A percentile compares a stretch with the other conserved stretches of the same genome.
These are phyloP conservation scores for Gyrodactylus bullatarudis DNA, from an alignment of 1,140 invertebrate species.

Conservation along the genomic window DNA sequence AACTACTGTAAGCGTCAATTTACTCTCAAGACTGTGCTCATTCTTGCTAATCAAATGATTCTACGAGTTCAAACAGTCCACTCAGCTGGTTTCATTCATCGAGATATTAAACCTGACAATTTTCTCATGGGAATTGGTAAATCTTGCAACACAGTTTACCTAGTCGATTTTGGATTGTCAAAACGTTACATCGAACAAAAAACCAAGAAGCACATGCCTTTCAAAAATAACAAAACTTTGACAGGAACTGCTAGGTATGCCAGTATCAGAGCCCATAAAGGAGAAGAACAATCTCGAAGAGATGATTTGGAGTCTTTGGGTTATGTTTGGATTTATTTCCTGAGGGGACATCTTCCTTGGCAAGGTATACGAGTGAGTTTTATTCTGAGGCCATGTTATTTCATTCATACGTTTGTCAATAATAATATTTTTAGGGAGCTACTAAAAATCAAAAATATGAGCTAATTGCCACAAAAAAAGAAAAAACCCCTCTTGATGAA, in stretches of 20 bases:
- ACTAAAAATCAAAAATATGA: not conserved
- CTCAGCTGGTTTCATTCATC: constrained; percentile 31
- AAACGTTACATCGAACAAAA: constrained; percentile 68
- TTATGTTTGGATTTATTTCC: constrained; percentile 99
- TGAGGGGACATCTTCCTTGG: constrained; percentile 89
- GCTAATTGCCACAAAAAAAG: not conserved
- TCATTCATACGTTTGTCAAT: no score
- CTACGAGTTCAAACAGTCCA: constrained; percentile 30
- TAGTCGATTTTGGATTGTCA: constrained; percentile 82
- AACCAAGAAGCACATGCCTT: constrained; percentile 27
- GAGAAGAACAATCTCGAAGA: constrained; percentile 79
- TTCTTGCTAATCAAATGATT: constrained; percentile 55
- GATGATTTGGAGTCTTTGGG: constrained; percentile 95
- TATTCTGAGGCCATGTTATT: no score
- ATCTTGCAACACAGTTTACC: not conserved
- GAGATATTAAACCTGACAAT: constrained; percentile 23
- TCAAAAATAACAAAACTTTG: constrained; percentile 12
- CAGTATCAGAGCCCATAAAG: constrained; percentile 56
- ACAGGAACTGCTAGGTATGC: constrained; percentile 12
- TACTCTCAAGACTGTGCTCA: constrained; percentile 81
- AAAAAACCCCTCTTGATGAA: not conserved
- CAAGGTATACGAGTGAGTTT: constrained; percentile 67
- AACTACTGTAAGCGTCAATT: constrained; percentile 78
- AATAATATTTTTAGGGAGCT: no score
- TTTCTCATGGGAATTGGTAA: constrained; percentile 30